Evolutionary conservation across 2,113 vertebrate species (phyloP).

Genomic region (Tursiops truncatus): DNA sequence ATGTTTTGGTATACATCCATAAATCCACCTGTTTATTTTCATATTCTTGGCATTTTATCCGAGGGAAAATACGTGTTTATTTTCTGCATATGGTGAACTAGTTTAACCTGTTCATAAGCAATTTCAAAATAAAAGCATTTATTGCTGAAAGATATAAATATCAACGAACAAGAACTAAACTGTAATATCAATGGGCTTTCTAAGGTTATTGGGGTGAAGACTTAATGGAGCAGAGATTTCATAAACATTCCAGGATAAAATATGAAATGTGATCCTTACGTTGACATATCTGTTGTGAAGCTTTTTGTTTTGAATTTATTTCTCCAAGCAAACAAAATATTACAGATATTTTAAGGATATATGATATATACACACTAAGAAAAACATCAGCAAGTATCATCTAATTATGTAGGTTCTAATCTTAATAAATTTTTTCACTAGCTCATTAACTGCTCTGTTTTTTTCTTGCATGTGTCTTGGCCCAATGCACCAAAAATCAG

Average conservation of each 20-base stretch:
- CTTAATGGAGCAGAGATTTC: conserved; percentile 19
- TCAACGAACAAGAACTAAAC: neutral
- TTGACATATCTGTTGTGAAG: neutral
- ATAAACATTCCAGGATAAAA: conserved; percentile 27
- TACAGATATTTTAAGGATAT: neutral
- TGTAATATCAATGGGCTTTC: neutral
- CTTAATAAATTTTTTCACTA: neutral
- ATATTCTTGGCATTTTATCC: conserved; percentile 47
- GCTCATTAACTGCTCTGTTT: neutral
- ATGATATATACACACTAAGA: neutral
- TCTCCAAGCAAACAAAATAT: neutral
- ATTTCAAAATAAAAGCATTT: conserved; percentile 28
- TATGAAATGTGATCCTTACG: neutral
- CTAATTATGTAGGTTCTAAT: neutral
- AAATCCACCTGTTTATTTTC: conserved; percentile 57
- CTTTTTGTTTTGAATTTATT: neutral
- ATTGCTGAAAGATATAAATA: conserved; percentile 5
- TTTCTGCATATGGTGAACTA: neutral
- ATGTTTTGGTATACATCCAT: neutral
- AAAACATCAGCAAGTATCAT: neutral
- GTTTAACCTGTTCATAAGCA: conserved; percentile 46
- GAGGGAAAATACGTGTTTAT: neutral
- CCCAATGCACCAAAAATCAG: neutral
- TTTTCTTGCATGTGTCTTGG: neutral
- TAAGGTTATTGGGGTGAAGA: neutral